Evolutionary conservation across 1,140 invertebrate species (phyloP), one percentile per base, ranked within the genome.

Genomic region (Trissolcus basalis): DNA sequence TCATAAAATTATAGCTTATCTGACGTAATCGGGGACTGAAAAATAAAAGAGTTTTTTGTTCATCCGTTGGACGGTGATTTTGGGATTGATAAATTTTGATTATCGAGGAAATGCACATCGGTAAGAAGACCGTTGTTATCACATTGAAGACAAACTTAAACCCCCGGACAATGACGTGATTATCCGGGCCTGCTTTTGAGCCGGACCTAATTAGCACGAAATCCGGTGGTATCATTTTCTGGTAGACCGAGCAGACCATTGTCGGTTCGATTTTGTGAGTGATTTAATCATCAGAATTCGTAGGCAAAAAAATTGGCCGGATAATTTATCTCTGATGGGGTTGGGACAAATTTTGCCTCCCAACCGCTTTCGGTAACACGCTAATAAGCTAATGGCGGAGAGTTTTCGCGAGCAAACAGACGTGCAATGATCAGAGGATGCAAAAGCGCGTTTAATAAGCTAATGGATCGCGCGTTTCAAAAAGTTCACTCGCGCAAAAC

Each of bases 361-460:
- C 19, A 27, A 27, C 19, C 19, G 19, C 19, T 27, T 27, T 6
- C 19, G 7, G 27, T 53, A 16, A 32, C 39, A 41, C 61, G n/a
- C 36, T 76, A 76, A 76, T 77, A 77, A 77, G 74, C 74, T 77
- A 77, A 77, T 72, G 75, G 61, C 61, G 43, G 41, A 44, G 49
- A 3, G 48, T 48, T 64, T 77, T 60, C 50, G 13, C 61, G 7
- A 9, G 36, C 15, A 41, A 35, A 63, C 35, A 48, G 45, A 53
- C 47, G 64, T 64, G 32, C 44, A 59, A 69, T 65, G 59, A 73
- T 65, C 54, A 68, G 53, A 36, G 36, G 3, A 72, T 65, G 72
- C 69, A 77, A 77, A n/a, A 77, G 69, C 49, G 45, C 67, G 41
- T 69, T 36, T 77, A 77, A 77, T 77, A 77, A 77, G 75, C 75